phyloP scores from a whole-genome alignment of 1,140 invertebrate genomes.

The Macrostomum lignano region DNA sequence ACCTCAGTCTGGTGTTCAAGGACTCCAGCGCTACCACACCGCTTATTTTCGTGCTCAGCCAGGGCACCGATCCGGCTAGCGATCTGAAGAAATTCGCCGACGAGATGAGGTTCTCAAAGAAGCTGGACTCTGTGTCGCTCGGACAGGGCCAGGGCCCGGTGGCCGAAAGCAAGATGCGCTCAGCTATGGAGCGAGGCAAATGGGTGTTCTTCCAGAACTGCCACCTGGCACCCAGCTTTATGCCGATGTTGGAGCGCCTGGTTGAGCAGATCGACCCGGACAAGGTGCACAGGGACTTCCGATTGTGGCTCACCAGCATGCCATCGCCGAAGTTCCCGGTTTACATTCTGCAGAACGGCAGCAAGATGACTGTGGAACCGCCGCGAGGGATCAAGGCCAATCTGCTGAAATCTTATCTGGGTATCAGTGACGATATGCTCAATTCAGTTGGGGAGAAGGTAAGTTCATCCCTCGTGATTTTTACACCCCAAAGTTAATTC shows the following conservation, averaged over 20 bases:
- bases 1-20: conserved; percentile 23
- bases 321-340: conserved; percentile 27
- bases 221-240: conserved; percentile 27
- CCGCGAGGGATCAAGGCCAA: conserved; percentile 28
- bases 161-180: conserved; percentile 25
- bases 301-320: conserved; percentile 29
- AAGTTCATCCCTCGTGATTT: too few species aligned
- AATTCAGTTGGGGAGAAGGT: conserved; percentile 22
- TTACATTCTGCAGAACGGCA: conserved; percentile 28
- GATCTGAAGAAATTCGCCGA: conserved; percentile 30
- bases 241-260: conserved; percentile 24
- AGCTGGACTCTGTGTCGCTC: conserved; percentile 26
- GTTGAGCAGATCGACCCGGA: conserved; percentile 28
- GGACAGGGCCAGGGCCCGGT: conserved; percentile 28
- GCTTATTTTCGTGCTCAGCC: conserved; percentile 27
- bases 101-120: conserved; percentile 28
- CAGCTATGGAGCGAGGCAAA: conserved; percentile 27
- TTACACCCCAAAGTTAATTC: too few species aligned
- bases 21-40: conserved; percentile 27
- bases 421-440: conserved; percentile 25
- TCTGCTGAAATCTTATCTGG: conserved; percentile 21
- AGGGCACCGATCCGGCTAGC: conserved; percentile 26
- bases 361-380: conserved; percentile 30
- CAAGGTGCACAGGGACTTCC: conserved; percentile 29
- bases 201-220: conserved; percentile 31